These are phyloP conservation scores for Drosophila austrosaltans DNA, from an alignment of 2,888 invertebrate species.

Conservation along the genomic window DNA sequence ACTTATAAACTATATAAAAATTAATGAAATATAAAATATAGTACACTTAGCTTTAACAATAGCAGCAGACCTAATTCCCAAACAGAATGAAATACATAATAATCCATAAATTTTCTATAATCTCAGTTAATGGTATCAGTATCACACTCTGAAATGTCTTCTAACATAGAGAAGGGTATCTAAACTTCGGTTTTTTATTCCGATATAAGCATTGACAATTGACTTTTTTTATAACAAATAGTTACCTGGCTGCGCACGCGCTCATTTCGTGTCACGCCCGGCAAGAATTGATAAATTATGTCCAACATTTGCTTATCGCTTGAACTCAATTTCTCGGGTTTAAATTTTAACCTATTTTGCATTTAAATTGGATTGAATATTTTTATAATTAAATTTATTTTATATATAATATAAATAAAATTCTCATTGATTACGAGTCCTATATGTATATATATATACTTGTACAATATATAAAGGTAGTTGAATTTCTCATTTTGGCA, in stretches of 20 bases:
- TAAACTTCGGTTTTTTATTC: neutral
- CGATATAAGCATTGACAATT: neutral
- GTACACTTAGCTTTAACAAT: too few relatives aligned
- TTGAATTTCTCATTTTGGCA: neutral
- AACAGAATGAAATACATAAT: too few relatives aligned
- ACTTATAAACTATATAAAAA: too few relatives aligned
- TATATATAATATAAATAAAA: slow-evolving; percentile 8
- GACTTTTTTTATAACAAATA: slow-evolving; percentile 49
- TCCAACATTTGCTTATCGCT: neutral
- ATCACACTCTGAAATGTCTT: too few relatives aligned
- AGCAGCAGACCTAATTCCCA: too few relatives aligned
- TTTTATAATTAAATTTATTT: slow-evolving; percentile 1
- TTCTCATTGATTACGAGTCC: neutral
- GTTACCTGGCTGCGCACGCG: slow-evolving; percentile 47
- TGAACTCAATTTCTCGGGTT: neutral
- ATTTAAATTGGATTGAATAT: neutral
- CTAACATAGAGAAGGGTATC: neutral
- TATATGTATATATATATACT: neutral
- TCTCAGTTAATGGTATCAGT: too few relatives aligned
- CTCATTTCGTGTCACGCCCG: slow-evolving; percentile 26
- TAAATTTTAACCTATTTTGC: neutral
- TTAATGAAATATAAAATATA: too few relatives aligned
- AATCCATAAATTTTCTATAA: too few relatives aligned
- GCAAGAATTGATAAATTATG: slow-evolving; percentile 6
- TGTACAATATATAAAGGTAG: neutral